These are phyloP conservation scores for Cerastis rubricosa DNA, from an alignment of 2,888 invertebrate species.

Conservation along the genomic window DNA sequence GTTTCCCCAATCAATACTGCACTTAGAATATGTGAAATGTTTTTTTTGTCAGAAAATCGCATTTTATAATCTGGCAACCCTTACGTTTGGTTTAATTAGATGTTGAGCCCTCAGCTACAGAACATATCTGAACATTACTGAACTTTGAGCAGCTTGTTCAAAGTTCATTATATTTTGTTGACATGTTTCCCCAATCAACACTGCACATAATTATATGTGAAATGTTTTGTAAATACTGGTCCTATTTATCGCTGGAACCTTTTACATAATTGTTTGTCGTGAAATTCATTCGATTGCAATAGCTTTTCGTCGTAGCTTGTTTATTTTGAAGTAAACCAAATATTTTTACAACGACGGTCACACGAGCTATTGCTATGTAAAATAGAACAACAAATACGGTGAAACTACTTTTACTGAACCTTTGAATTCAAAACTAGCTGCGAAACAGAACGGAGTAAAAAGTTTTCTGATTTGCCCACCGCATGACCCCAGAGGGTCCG, in stretches of 20 bases:
- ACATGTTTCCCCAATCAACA: conserved; percentile 20
- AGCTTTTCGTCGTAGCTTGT: neutral
- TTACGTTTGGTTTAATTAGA: conserved; percentile 53
- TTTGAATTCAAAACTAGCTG: conserved; percentile 56
- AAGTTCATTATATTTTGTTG: conserved; percentile 45
- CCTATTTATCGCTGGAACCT: conserved; percentile 13
- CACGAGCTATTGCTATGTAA: neutral
- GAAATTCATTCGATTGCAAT: conserved; percentile 18
- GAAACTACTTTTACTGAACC: conserved; percentile 29
- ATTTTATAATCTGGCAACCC: conserved; percentile 20
- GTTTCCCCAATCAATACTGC: conserved; percentile 22
- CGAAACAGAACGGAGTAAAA: conserved; percentile 22
- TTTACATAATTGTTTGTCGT: conserved; percentile 37
- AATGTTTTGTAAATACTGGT: conserved; percentile 37
- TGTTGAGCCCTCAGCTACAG: conserved; percentile 38
- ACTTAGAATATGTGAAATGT: conserved; percentile 17
- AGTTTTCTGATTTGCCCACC: conserved; percentile 50
- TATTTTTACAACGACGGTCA: conserved; percentile 29
- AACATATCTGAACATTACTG: conserved; percentile 38
- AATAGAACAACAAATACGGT: conserved; percentile 35
- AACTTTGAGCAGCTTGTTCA: conserved; percentile 56
- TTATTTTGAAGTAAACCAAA: conserved; percentile 27
- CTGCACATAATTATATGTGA: conserved; percentile 13
- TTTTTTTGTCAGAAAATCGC: conserved; percentile 10
- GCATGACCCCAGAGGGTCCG: conserved; percentile 29